Evolutionary conservation across 2,888 invertebrate species (phyloP), one percentile per base, ranked within the genome.

Genomic region (Drosophila peninsularis): DNA sequence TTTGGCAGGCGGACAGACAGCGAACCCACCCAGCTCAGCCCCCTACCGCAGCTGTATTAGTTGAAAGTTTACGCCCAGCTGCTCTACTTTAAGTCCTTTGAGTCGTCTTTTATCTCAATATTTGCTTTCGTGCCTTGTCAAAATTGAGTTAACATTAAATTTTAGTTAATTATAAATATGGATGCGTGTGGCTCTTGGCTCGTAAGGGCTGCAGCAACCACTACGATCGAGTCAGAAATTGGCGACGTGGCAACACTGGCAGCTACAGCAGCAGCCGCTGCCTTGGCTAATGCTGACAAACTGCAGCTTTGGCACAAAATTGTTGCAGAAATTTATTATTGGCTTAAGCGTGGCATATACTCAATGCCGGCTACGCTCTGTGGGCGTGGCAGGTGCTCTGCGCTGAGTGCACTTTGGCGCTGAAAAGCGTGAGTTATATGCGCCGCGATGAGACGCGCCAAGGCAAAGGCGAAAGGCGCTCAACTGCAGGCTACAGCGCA

Each of bases 301-400:
- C 77, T 84, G 86, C 88, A 88, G 88, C 85, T 85, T 85, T 82
- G 65, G 71, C 71, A 72, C 69, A 75, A 82, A 82, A 88, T 88
- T 88, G 82, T 80, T 75, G 77, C 69, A 70, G 74, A 88, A 88
- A 84, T 84, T 85, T 84, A 85, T 84, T 84, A 88, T 84, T 84
- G 88, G 86, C 84, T 84, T 88, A 84, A 70, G 55, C 49, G 44
- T 71, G 60, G 66, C 56, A 49, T 55, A 41, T 58, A 67, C 62
- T 73, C 62, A 72, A 62, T 61, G 60, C 53, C 62, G n/a, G 30
- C 55, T 54, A 24, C 41, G 41, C 54, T 42, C 32, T 17, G 62
- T 45, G 50, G 75, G 49, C 32, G 62, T 58, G 64, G 72, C 52
- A 53, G 56, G 24, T 70, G 64, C 58, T 58, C 53, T 41, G 34